These are phyloP conservation scores for Catocala sponsa DNA, from an alignment of 2,888 invertebrate genomes.

Conservation along the genomic window DNA sequence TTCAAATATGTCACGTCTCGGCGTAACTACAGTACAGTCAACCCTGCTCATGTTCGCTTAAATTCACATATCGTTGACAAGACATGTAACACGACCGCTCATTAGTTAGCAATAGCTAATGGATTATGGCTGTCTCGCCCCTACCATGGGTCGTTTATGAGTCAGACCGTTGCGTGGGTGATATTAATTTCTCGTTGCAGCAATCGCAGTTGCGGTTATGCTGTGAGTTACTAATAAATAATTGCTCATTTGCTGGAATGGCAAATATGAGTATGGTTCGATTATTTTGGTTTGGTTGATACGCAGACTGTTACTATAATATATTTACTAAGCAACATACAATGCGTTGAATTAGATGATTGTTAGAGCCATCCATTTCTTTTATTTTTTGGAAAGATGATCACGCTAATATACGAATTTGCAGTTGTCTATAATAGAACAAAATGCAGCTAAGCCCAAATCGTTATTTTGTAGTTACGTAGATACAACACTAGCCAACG, in stretches of 20 bases:
- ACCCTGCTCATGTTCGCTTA: slow-evolving; percentile 16
- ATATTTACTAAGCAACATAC: no score
- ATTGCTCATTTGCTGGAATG: slow-evolving; percentile 46
- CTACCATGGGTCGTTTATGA: slow-evolving; percentile 47
- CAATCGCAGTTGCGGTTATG: slow-evolving; percentile 48
- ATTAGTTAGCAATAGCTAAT: slow-evolving; percentile 45
- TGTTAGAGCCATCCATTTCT: no score
- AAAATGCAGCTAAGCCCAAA: no score
- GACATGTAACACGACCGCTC: slow-evolving; percentile 37
- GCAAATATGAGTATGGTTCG: slow-evolving; percentile 33
- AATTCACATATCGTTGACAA: slow-evolving; percentile 45
- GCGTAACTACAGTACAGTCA: not conserved
- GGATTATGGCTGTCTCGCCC: slow-evolving; percentile 29
- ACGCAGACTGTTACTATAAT: not conserved
- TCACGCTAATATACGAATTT: no score
- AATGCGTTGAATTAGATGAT: no score
- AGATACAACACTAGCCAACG: no score
- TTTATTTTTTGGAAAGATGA: no score
- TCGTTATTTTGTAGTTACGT: no score
- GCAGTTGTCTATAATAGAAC: no score
- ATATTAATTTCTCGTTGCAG: slow-evolving; percentile 58
- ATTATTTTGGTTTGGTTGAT: slow-evolving; percentile 16
- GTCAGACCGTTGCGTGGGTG: slow-evolving; percentile 58
- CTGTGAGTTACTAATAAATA: slow-evolving; percentile 48
- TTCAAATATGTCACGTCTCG: no score